These are phyloP conservation scores for Eremobia ochroleuca DNA, from an alignment of 2,888 invertebrate genomes.

Conservation along the genomic window DNA sequence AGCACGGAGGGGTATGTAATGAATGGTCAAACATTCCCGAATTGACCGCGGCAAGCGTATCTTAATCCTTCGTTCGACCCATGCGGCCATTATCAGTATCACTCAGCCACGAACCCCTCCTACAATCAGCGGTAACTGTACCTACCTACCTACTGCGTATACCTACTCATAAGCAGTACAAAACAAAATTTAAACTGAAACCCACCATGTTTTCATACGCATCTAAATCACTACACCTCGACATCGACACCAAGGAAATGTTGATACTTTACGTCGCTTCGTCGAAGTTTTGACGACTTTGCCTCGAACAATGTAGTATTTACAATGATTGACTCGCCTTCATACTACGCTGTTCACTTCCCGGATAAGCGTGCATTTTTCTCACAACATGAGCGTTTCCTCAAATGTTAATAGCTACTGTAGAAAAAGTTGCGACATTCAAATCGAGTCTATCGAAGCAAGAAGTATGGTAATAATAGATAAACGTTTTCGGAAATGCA, in stretches of 20 bases:
- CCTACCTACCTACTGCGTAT: background rate
- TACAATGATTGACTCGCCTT: slow-evolving; percentile 65
- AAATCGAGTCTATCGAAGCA: slow-evolving; percentile 54
- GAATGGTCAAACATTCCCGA: too few relatives aligned
- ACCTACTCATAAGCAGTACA: background rate
- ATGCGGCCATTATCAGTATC: too few relatives aligned
- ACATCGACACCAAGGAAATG: slow-evolving; percentile 64
- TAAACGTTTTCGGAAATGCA: slow-evolving; percentile 64
- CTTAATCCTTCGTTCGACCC: too few relatives aligned
- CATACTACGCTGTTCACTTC: slow-evolving; percentile 69
- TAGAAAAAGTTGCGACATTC: slow-evolving; percentile 67
- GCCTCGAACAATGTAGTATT: slow-evolving; percentile 71
- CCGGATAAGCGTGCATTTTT: slow-evolving; percentile 76
- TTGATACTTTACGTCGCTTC: slow-evolving; percentile 68
- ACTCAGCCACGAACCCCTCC: too few relatives aligned
- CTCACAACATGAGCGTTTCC: slow-evolving; percentile 76
- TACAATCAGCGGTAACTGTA: background rate
- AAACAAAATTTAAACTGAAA: slow-evolving; percentile 9
- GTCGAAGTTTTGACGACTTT: slow-evolving; percentile 69
- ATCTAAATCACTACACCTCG: slow-evolving; percentile 41
- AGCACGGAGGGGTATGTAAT: too few relatives aligned
- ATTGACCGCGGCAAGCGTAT: too few relatives aligned
- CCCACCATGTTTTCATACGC: slow-evolving; percentile 36
- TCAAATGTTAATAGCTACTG: slow-evolving; percentile 61
- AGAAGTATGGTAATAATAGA: slow-evolving; percentile 44